Evolutionary conservation across 2,797 vertebrate genomes (phyloP).

Genomic region (Sebastiscus tertius): DNA sequence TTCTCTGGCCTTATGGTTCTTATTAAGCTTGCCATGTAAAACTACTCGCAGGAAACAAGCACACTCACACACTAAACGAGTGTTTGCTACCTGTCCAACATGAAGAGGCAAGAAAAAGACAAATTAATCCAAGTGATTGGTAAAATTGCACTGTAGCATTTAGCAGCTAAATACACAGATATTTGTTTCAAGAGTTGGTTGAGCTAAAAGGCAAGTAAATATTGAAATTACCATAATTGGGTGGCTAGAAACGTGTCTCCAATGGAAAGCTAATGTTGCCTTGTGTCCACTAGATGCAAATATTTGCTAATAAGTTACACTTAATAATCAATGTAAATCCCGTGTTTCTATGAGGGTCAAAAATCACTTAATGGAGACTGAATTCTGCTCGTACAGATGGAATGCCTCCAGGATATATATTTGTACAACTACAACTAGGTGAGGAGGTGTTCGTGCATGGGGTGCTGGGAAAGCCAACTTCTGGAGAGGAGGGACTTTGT

Average conservation of each 20-base stretch:
- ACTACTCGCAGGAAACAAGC: not conserved
- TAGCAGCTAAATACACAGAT: not conserved
- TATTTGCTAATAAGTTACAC: not conserved
- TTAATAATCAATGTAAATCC: too few relatives aligned
- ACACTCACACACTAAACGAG: not conserved
- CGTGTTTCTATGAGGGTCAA: not conserved
- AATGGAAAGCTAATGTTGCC: not conserved
- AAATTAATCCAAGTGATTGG: not conserved
- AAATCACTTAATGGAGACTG: not conserved
- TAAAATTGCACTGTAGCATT: not conserved
- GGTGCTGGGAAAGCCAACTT: not conserved
- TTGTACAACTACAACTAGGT: constrained; percentile 25
- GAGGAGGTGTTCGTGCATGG: constrained; percentile 51
- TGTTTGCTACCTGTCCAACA: not conserved
- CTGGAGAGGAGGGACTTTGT: constrained; percentile 4
- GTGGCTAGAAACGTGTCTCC: not conserved
- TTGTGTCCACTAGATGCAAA: not conserved
- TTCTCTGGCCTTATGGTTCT: not conserved
- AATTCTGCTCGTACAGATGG: not conserved
- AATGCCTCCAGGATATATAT: constrained; percentile 22
- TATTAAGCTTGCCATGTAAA: not conserved
- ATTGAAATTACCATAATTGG: not conserved
- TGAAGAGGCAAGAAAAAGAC: not conserved
- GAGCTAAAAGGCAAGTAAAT: not conserved
- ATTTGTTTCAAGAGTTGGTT: not conserved